These are phyloP conservation scores for Hormaphis cornu DNA, from an alignment of 1,140 invertebrate species.

Conservation along the genomic window DNA sequence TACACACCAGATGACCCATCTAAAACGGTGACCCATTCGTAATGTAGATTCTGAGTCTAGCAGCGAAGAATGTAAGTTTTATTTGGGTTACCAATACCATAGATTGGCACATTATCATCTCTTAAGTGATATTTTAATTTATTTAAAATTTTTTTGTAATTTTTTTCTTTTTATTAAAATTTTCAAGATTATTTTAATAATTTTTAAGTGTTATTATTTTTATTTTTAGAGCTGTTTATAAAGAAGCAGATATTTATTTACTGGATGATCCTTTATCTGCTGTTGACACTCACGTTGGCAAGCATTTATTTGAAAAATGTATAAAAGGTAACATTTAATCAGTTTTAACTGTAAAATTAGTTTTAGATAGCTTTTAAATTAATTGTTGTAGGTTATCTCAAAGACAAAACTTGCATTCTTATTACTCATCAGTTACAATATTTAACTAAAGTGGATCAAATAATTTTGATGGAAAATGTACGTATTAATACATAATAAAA, in stretches of 20 bases:
- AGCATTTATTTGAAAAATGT: conserved; percentile 66
- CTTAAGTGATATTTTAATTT: no score
- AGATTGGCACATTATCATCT: no score
- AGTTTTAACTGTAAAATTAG: no score
- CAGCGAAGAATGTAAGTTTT: no score
- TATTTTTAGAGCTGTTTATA: conserved; percentile 36
- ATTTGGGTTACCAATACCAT: no score
- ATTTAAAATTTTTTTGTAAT: no score
- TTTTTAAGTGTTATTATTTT: neutral
- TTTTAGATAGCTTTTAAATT: neutral
- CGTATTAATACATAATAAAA: conserved; percentile 34
- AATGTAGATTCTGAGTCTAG: no score
- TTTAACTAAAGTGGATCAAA: conserved; percentile 59
- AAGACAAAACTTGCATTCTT: conserved; percentile 59
- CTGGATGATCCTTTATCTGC: conserved; percentile 75
- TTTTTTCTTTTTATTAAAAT: no score
- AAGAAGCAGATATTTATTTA: conserved; percentile 63
- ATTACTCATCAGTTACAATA: conserved; percentile 80
- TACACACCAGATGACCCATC: no score
- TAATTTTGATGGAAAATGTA: conserved; percentile 68
- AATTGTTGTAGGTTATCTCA: conserved; percentile 42
- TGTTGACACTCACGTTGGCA: conserved; percentile 70
- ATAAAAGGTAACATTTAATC: conserved; percentile 44
- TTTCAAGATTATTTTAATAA: no score
- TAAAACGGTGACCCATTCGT: no score